Evolutionary conservation across 2,888 invertebrate genomes (phyloP).

Genomic region (Pomacea canaliculata): DNA sequence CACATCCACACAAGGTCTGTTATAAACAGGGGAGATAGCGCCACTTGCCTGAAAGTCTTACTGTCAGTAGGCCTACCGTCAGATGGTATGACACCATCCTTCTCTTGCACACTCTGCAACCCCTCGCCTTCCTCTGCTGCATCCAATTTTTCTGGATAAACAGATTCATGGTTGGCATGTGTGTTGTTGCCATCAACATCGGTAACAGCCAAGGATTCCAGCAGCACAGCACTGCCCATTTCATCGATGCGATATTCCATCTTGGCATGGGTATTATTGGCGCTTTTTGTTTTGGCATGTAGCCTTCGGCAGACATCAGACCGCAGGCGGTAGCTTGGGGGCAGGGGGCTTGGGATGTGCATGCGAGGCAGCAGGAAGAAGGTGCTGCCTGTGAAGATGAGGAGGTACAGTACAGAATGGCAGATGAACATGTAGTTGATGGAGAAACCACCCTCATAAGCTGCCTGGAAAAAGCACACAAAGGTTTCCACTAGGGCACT

Average conservation of each 20-base stretch:
- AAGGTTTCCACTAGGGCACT: neutral
- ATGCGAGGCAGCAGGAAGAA: slow-evolving; percentile 36
- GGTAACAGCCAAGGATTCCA: neutral
- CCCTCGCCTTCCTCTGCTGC: no score
- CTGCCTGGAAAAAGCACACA: slow-evolving; percentile 28
- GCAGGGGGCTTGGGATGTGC: slow-evolving; percentile 36
- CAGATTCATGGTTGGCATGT: neutral
- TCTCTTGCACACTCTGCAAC: neutral
- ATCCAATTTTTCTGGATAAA: no score
- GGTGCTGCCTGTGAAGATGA: slow-evolving; percentile 33
- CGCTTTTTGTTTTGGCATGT: neutral
- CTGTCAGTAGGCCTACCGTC: neutral
- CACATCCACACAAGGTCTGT: slow-evolving; percentile 42
- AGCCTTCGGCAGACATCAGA: slow-evolving; percentile 3
- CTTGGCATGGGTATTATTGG: neutral
- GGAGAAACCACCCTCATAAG: slow-evolving; percentile 35
- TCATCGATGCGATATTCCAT: neutral
- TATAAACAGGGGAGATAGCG: slow-evolving; percentile 34
- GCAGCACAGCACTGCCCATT: slow-evolving; percentile 13
- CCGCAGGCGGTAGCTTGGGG: slow-evolving; percentile 27
- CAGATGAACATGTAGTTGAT: slow-evolving; percentile 35
- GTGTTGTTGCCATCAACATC: neutral
- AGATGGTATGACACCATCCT: no score
- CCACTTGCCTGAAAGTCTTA: slow-evolving; percentile 24
- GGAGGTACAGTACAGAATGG: slow-evolving; percentile 30